These are phyloP conservation scores for Perca schrenkii DNA, from an alignment of 2,113 vertebrate genomes.

Conservation along the genomic window DNA sequence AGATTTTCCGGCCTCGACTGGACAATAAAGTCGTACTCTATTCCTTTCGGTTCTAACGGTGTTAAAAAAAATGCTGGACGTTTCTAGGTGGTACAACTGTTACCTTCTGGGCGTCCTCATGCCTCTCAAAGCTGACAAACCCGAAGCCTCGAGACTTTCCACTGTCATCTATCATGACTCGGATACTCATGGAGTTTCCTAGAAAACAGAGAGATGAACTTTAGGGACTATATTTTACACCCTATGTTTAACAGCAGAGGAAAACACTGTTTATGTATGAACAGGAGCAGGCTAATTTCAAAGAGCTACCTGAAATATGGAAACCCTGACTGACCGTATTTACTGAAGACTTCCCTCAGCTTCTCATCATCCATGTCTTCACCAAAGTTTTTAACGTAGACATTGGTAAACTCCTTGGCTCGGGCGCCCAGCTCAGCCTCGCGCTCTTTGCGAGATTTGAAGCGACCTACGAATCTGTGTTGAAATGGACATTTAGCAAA, in stretches of 20 bases:
- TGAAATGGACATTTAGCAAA: neutral
- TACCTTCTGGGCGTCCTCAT: conserved; percentile 97
- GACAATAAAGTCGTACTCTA: no score
- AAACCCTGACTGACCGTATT: conserved; percentile 85
- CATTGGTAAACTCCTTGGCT: conserved; percentile 98
- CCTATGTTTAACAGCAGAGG: neutral
- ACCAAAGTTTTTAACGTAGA: conserved; percentile 97
- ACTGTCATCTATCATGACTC: conserved; percentile 95
- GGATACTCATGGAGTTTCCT: conserved; percentile 96
- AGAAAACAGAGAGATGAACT: conserved; percentile 2
- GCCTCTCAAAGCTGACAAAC: conserved; percentile 97
- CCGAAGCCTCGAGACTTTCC: conserved; percentile 98
- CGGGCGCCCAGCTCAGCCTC: conserved; percentile 96
- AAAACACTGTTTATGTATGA: neutral
- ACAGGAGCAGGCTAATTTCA: neutral
- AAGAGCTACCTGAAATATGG: neutral
- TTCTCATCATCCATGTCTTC: conserved; percentile 98
- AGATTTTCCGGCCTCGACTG: no score
- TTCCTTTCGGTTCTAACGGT: no score
- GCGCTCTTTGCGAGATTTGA: conserved; percentile 98
- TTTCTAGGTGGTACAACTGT: neutral
- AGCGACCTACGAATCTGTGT: conserved; percentile 94
- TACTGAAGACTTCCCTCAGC: conserved; percentile 95
- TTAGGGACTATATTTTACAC: neutral
- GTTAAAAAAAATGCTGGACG: neutral